These are phyloP conservation scores for Morus bassanus DNA, from an alignment of 2,797 vertebrate species.

Conservation along the genomic window DNA sequence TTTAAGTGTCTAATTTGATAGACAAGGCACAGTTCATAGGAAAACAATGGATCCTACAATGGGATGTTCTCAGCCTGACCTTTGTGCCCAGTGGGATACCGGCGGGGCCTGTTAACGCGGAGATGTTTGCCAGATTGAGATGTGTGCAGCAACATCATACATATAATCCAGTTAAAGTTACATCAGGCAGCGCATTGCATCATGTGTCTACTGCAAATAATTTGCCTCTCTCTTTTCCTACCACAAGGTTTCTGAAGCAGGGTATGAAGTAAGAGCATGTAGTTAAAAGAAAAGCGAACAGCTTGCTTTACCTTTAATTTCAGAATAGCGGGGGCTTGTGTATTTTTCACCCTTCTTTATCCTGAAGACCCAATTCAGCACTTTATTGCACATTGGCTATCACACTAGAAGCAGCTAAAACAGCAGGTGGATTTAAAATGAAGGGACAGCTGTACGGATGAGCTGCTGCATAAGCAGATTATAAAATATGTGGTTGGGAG, in stretches of 20 bases:
- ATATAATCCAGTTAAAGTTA: not conserved
- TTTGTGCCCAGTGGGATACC: not conserved
- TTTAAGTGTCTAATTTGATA: constrained; percentile 3
- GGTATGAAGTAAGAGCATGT: not conserved
- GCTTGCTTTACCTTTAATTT: not conserved
- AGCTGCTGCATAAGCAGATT: constrained; percentile 40
- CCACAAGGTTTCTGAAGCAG: not conserved
- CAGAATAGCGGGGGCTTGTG: not conserved
- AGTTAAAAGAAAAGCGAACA: not conserved
- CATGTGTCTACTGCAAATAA: not conserved
- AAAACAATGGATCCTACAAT: not conserved
- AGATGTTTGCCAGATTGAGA: not conserved
- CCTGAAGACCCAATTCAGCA: not conserved
- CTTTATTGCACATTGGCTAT: not conserved
- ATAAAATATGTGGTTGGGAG: constrained; percentile 43
- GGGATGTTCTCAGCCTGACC: constrained; percentile 17
- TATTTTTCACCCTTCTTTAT: not conserved
- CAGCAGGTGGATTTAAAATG: constrained; percentile 46
- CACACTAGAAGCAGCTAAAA: not conserved
- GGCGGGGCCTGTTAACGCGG: not conserved
- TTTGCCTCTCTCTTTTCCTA: not conserved
- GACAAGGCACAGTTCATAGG: not conserved
- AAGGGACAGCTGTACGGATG: not conserved
- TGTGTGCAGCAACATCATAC: not conserved
- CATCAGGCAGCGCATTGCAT: not conserved